Percentiles rank a stretch among this genome's conserved stretches.
Conservation (phyloP, 2,888 invertebrate species). For the Imbricaverruca yamaguchii region DNA sequence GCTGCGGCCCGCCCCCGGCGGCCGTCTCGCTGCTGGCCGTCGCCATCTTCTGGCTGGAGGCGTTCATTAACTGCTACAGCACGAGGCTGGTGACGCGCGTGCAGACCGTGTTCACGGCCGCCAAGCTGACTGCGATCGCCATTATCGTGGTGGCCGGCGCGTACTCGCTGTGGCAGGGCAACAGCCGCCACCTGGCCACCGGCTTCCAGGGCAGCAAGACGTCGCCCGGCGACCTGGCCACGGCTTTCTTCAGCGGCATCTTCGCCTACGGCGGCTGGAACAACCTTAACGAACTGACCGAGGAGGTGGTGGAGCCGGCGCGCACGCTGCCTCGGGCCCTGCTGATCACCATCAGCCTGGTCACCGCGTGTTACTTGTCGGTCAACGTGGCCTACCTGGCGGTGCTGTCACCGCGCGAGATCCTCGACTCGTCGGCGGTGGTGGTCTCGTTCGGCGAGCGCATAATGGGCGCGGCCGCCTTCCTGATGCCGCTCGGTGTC, state of each 20-base stretch:
- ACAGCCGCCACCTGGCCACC: conserved; percentile 77
- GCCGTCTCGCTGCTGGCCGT: neutral
- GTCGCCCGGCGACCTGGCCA: conserved; percentile 75
- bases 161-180: conserved; percentile 80
- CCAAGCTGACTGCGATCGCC: conserved; percentile 81
- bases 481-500: conserved; percentile 88
- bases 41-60: neutral
- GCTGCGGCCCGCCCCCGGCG: neutral
- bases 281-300: conserved; percentile 97
- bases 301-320: conserved; percentile 94
- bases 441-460: conserved; percentile 87
- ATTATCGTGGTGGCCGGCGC: conserved; percentile 85
- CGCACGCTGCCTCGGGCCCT: conserved; percentile 32
- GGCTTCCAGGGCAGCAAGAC: conserved; percentile 65
- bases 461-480: conserved; percentile 74
- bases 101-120: conserved; percentile 89
- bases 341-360: conserved; percentile 80
- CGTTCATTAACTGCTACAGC: conserved; percentile 75
- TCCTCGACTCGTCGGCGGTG: conserved; percentile 65
- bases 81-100: conserved; percentile 89
- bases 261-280: conserved; percentile 99
- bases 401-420: conserved; percentile 67
- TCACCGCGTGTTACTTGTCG: conserved; percentile 84
- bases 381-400: conserved; percentile 92
- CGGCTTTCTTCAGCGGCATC: conserved; percentile 87